Base-by-base conservation (phyloP, 2,797 vertebrate species). In the Valencia hispanica region DNA sequence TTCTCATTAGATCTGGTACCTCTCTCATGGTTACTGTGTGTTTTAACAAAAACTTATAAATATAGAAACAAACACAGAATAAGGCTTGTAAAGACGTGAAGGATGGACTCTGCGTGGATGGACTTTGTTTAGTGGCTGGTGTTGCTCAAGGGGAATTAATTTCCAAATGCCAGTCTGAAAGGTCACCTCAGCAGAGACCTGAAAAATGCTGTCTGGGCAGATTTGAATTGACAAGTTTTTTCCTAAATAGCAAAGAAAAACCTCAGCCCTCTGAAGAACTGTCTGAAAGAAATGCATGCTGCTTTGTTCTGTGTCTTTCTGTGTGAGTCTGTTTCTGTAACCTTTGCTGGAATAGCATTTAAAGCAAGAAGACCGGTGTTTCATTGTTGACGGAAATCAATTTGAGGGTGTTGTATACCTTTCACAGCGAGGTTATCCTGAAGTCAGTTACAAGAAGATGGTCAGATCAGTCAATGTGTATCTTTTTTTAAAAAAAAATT, bases 91-190 rank as follows among this genome's bases (percentile, higher is more conserved):
- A 82, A 41, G 69, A 80, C 53, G 30, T 32, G 73, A 72, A 34
- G 30, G 10, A 15, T 39, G 18, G 57, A 59, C 30, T 22, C 57
- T 72, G 57, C 70, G 70, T 66, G 74, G 30, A 22, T 34, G 15
- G 47, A 53, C n/a, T 39, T 69, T 72, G 61, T 72, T 70, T 61
- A 74, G 34, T 30, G 25, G 36, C 50, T 15, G 18, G 17, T 73
- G 78, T 74, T 79, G 51, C 79, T 87, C 72, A 80, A 57, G 84
- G 72, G 76, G 77, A 80, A 84, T 75, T 79, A 2, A 81, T 79
- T 69, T 53, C 88, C 68, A 91, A 90, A 92, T 91, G 84, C 53
- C 86, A 90, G 6, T 51, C 30, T 41, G 15, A 90, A 92, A 92
- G 91, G 91, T 92, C 88, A 87, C 74, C 36, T 81, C 69, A 69